A percentile compares a stretch with the other conserved stretches of the same genome.
Conservation (phyloP, 2,797 vertebrate species). For the Cynopterus sphinx region DNA sequence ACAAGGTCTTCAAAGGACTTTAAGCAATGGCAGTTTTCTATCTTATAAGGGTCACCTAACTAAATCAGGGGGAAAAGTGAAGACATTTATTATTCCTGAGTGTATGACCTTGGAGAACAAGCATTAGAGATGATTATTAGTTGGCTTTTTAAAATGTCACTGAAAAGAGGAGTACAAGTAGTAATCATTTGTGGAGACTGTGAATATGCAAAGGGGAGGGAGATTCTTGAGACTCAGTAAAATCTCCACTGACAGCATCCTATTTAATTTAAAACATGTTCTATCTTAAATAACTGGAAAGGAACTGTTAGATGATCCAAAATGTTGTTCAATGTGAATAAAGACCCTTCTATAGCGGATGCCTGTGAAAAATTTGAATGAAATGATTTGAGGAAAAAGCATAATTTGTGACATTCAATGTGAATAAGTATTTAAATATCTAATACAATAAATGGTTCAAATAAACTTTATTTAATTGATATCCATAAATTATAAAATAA, state of each 20-base stretch:
- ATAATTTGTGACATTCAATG: conserved; percentile 8
- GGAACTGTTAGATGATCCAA: neutral
- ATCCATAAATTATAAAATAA: neutral
- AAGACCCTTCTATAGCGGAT: neutral
- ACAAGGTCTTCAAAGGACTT: neutral
- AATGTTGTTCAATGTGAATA: neutral
- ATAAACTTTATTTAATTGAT: neutral
- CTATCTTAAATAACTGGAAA: neutral
- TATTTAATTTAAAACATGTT: neutral
- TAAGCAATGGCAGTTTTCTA: neutral
- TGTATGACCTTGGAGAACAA: neutral
- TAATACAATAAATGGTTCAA: neutral
- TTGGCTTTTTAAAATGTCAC: neutral
- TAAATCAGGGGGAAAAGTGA: neutral
- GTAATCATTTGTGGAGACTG: neutral
- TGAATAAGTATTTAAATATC: neutral
- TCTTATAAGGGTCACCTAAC: neutral
- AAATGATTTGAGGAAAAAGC: neutral
- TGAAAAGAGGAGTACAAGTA: neutral
- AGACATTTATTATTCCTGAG: neutral
- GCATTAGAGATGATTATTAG: neutral
- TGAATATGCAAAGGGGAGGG: neutral
- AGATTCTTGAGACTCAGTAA: neutral
- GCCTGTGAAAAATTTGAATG: neutral
- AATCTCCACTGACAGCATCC: neutral